Evolutionary conservation across 2,888 invertebrate genomes (phyloP), one percentile per base, ranked within the genome.

Genomic region (Cataglyphis livida): DNA sequence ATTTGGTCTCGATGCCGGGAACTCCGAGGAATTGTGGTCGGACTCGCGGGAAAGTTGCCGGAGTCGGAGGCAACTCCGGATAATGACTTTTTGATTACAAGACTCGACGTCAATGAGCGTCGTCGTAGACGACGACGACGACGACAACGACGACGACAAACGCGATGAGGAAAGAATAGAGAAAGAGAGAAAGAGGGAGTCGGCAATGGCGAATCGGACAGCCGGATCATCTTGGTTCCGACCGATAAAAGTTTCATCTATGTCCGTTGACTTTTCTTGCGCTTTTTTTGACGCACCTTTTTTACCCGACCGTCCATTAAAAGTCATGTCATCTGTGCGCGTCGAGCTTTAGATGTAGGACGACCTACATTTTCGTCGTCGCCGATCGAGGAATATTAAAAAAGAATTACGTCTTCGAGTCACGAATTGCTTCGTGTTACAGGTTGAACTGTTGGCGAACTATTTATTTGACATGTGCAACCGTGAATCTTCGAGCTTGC

Each of bases 61-160:
- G 81, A 87, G 84, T 85, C 84, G 70, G 82, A 73, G 87, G 86
- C 85, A 87, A 89, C 84, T 82, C 75, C 73, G 86, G 91, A 90
- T 93, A 93, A 93, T 92, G 92, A 93, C 93, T 93, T 93, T 92
- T 92, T 92, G 92, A 93, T 93, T 92, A 92, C 92, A 86, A 87
- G 87, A 85, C 86, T 87, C 88, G 90, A 87, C 87, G 88, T 81
- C 87, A 75, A 73, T 70, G 81, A 70, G 38, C 74, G 71, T 83
- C 75, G 81, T 81, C 81, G 68, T 51, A 87, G 82, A 71, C 64
- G 61, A 81, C 84, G 61, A 48, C 84, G 61, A 48, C 62, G 51
- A 79, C 76, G 71, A 78, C 65, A 81, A 81, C 75, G 81, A 81
- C 70, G 57, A 32, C 66, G 15, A 21, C 28, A 78, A 59, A n/a